Conservation (phyloP, 2,888 invertebrate genomes). For the Argyresthia albistria region DNA sequence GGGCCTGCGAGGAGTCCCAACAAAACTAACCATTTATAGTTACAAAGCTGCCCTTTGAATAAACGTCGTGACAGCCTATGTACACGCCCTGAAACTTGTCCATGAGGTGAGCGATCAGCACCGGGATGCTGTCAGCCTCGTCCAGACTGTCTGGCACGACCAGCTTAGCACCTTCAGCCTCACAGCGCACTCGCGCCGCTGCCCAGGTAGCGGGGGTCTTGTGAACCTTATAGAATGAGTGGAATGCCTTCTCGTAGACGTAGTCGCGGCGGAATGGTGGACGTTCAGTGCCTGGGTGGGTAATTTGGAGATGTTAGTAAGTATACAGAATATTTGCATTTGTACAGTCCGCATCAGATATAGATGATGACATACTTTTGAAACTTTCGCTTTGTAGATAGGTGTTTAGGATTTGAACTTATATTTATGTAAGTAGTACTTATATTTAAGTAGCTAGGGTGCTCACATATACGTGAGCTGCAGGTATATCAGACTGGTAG, state of each 20-base stretch:
- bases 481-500: too few relatives aligned
- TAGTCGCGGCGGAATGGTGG: conserved; percentile 33
- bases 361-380: too few relatives aligned
- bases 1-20: too few relatives aligned
- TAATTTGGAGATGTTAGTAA: too few relatives aligned
- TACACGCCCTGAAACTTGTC: conserved; percentile 27
- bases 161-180: conserved; percentile 29
- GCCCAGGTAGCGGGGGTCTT: conserved; percentile 21
- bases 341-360: too few relatives aligned
- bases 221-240: conserved; percentile 34
- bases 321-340: too few relatives aligned
- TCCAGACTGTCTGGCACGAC: conserved; percentile 29
- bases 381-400: too few relatives aligned
- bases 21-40: conserved; percentile 25
- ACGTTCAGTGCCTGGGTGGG: conserved; percentile 19
- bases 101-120: conserved; percentile 23
- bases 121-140: conserved; percentile 29
- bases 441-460: too few relatives aligned
- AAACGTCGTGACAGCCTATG: conserved; percentile 34
- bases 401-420: too few relatives aligned
- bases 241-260: conserved; percentile 32
- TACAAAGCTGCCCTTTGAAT: conserved; percentile 30
- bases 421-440: too few relatives aligned
- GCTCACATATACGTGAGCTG: too few relatives aligned
- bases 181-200: conserved; percentile 29